phyloP scores from a whole-genome alignment of 2,797 vertebrate species.

The Varecia variegata region DNA sequence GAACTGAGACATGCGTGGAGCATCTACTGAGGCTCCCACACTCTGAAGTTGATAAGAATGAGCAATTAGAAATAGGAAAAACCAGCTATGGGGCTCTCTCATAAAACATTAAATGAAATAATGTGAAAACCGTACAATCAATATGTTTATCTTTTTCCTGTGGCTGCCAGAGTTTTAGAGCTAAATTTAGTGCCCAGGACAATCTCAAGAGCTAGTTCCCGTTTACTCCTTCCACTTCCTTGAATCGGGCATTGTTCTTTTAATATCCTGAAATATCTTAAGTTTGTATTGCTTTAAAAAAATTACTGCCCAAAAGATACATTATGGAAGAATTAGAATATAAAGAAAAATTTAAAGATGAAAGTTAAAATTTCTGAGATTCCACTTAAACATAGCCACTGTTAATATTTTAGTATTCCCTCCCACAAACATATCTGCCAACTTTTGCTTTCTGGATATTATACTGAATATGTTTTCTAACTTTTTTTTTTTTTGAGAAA shows the following conservation, averaged over 20 bases:
- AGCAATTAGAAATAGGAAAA: background rate
- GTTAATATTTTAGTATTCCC: background rate
- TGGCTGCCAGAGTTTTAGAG: background rate
- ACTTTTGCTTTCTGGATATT: slow-evolving; percentile 19
- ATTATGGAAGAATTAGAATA: slow-evolving; percentile 18
- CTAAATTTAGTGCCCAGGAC: slow-evolving; percentile 62
- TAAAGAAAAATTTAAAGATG: slow-evolving; percentile 23
- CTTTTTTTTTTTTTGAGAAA: too few relatives aligned
- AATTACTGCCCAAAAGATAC: background rate
- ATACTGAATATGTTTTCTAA: background rate
- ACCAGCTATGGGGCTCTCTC: background rate
- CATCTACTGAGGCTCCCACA: background rate
- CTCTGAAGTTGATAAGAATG: background rate
- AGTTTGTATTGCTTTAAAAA: slow-evolving; percentile 39
- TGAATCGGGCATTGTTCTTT: slow-evolving; percentile 64
- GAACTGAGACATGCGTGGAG: rapidly evolving
- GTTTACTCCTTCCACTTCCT: slow-evolving; percentile 58
- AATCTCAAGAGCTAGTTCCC: slow-evolving; percentile 46
- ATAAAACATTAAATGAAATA: background rate
- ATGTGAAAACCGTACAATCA: background rate
- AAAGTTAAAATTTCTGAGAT: background rate
- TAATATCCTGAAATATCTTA: slow-evolving; percentile 65
- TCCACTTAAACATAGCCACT: background rate
- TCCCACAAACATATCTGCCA: too few relatives aligned
- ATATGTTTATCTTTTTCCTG: slow-evolving; percentile 1